A percentile compares a stretch with the other conserved stretches of the same genome.
These are phyloP conservation scores for Watsonalla cultraria DNA, from an alignment of 2,888 invertebrate species.

Conservation along the genomic window DNA sequence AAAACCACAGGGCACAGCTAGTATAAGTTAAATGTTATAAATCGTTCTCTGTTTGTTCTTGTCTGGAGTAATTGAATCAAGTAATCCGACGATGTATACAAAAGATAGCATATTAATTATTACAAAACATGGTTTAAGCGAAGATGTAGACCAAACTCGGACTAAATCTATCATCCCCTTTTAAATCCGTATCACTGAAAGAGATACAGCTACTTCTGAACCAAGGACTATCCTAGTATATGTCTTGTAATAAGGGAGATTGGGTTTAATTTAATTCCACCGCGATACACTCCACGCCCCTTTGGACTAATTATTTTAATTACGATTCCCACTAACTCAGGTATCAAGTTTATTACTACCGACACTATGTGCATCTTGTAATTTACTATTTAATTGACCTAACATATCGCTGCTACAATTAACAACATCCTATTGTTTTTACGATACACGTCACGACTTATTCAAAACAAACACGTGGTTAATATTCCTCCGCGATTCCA, in stretches of 20 bases:
- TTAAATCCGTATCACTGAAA: too few species aligned
- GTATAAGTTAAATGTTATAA: too few species aligned
- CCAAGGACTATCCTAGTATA: too few species aligned
- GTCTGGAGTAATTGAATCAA: too few species aligned
- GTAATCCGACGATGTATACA: too few species aligned
- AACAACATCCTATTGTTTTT: slow-evolving; percentile 8
- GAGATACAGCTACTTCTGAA: too few species aligned
- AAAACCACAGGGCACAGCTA: too few species aligned
- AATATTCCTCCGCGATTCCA: not conserved
- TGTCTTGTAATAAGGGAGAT: not conserved
- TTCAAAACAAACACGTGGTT: slow-evolving; percentile 8
- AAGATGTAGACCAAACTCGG: not conserved
- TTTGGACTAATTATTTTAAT: not conserved
- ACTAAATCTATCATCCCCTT: not conserved
- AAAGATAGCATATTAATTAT: too few species aligned
- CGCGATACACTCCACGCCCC: not conserved
- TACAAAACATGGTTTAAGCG: too few species aligned
- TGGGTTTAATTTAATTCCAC: not conserved
- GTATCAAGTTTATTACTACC: not conserved
- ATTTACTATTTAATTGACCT: not conserved
- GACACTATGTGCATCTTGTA: not conserved
- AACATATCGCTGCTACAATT: not conserved
- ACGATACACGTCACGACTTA: slow-evolving; percentile 5
- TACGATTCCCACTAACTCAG: not conserved
- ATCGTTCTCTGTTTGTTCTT: too few species aligned